Evolutionary conservation across 2,888 invertebrate species (phyloP).

Genomic region (Criorhina ranunculi): DNA sequence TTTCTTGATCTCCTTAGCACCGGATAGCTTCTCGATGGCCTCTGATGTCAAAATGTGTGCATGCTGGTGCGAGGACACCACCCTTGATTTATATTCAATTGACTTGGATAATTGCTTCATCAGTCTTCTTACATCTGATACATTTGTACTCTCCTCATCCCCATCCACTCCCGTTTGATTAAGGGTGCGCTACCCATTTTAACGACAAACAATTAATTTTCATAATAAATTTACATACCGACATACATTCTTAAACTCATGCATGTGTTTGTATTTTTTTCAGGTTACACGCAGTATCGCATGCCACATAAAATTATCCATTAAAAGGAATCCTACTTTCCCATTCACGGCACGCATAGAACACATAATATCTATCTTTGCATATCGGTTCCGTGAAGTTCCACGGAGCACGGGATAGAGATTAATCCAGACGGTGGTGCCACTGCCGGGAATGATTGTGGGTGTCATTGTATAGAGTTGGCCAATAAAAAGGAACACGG

Average conservation of each 20-base stretch:
- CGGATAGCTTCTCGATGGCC: constrained; percentile 31
- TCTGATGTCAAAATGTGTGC: constrained; percentile 18
- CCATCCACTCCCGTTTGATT: too few relatives aligned
- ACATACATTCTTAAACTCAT: constrained; percentile 25
- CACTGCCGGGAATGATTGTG: constrained; percentile 59
- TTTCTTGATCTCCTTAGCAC: constrained; percentile 60
- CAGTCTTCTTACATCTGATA: constrained; percentile 30
- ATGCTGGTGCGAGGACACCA: constrained; percentile 55
- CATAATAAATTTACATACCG: constrained; percentile 67
- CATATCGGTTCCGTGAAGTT: constrained; percentile 25
- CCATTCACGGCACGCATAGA: constrained; percentile 60
- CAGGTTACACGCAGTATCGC: constrained; percentile 63
- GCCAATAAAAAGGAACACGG: constrained; percentile 49
- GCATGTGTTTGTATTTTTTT: constrained; percentile 32
- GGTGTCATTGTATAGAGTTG: constrained; percentile 34
- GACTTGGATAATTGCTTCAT: constrained; percentile 73
- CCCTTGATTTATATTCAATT: constrained; percentile 75
- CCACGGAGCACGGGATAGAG: constrained; percentile 41
- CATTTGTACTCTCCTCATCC: constrained; percentile 33
- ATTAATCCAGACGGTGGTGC: constrained; percentile 49
- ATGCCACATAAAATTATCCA: constrained; percentile 66
- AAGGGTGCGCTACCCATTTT: constrained; percentile 73
- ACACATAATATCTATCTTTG: constrained; percentile 45
- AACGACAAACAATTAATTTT: constrained; percentile 76
- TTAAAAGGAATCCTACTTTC: constrained; percentile 59